Evolutionary conservation across 2,888 invertebrate species (phyloP).

Genomic region (Portevinia maculata): DNA sequence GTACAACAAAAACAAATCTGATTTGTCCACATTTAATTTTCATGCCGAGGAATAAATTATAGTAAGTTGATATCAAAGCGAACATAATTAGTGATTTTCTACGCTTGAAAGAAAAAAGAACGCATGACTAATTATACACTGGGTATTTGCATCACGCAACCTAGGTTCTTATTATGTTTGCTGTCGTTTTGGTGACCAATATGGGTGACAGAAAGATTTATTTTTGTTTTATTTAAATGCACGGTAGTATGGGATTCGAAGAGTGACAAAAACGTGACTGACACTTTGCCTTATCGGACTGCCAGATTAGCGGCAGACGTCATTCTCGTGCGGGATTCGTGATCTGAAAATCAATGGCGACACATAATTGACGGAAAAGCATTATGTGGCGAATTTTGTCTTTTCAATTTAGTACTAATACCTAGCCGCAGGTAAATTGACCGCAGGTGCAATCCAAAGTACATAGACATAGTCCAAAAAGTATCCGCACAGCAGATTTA

Average conservation of each 20-base stretch:
- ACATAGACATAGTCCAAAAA: too few relatives aligned
- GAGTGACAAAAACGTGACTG: conserved; percentile 23
- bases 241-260: neutral
- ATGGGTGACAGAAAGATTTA: conserved; percentile 30
- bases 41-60: conserved; percentile 50
- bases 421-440: too few relatives aligned
- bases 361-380: too few relatives aligned
- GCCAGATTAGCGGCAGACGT: neutral
- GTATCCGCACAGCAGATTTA: too few relatives aligned
- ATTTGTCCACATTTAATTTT: conserved; percentile 41
- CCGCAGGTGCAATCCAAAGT: too few relatives aligned
- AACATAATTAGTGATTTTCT: conserved; percentile 5
- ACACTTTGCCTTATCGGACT: neutral
- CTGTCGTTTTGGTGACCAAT: conserved; percentile 42
- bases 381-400: too few relatives aligned
- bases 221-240: conserved; percentile 10
- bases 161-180: neutral
- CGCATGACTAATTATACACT: conserved; percentile 60
- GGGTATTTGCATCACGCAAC: conserved; percentile 59
- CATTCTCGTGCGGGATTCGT: neutral
- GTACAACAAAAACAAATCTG: conserved; percentile 25
- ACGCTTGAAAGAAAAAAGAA: conserved; percentile 6
- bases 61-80: neutral
- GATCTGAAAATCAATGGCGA: neutral
- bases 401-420: too few relatives aligned